phyloP scores from a whole-genome alignment of 2,888 invertebrate species.

The Malacosoma neustria region DNA sequence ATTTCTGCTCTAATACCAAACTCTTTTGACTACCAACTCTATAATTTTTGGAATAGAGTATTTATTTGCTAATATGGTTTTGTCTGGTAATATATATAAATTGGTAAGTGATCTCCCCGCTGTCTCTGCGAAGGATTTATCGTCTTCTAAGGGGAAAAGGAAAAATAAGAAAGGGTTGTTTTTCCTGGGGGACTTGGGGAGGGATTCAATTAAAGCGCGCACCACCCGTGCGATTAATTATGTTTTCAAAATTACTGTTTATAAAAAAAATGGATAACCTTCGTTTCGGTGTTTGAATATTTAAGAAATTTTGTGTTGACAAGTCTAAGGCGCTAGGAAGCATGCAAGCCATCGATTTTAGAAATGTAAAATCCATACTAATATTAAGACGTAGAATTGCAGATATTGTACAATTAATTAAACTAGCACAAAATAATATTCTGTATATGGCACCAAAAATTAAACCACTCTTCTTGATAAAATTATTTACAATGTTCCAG shows the following conservation, averaged over 20 bases:
- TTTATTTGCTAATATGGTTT: neutral
- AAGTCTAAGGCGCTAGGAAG: no score
- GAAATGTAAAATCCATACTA: no score
- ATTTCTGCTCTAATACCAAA: conserved; percentile 9
- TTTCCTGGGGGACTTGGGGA: conserved; percentile 59
- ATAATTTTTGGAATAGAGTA: neutral
- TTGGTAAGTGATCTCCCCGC: conserved; percentile 60
- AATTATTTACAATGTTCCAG: no score
- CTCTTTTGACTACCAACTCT: neutral
- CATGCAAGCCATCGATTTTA: no score
- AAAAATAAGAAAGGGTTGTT: conserved; percentile 74
- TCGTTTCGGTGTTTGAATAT: no score
- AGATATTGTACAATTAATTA: no score
- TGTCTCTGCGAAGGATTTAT: conserved; percentile 72
- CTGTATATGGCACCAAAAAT: no score
- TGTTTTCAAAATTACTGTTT: conserved; percentile 47
- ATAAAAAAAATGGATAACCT: conserved; percentile 29
- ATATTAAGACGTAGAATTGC: no score
- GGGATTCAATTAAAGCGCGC: conserved; percentile 67
- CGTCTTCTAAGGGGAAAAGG: conserved; percentile 63
- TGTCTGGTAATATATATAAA: conserved; percentile 1
- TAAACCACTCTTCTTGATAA: no score
- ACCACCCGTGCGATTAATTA: conserved; percentile 62
- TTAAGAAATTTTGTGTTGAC: no score
- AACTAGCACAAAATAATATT: no score